These are phyloP conservation scores for Eucera pruinosa DNA, from an alignment of 2,888 invertebrate species.

Conservation along the genomic window DNA sequence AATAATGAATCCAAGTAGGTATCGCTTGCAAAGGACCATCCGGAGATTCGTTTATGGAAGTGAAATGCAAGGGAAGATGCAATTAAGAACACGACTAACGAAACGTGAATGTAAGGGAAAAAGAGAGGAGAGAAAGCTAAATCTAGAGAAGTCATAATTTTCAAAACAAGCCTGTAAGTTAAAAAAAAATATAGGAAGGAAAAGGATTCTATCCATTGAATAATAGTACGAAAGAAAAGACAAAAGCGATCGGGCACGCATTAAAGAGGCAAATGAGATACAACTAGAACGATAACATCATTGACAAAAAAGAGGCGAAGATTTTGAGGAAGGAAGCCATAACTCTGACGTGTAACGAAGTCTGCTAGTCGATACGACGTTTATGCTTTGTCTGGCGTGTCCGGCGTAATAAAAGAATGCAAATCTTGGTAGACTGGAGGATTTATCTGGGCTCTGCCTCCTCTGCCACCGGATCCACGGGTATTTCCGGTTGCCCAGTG, in stretches of 20 bases:
- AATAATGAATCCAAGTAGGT: slow-evolving; percentile 72
- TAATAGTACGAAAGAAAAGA: background rate
- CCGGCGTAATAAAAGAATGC: slow-evolving; percentile 72
- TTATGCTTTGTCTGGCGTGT: slow-evolving; percentile 51
- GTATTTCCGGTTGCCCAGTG: slow-evolving; percentile 62
- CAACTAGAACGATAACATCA: slow-evolving; percentile 39
- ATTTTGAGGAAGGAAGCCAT: slow-evolving; percentile 66
- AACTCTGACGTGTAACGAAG: slow-evolving; percentile 63
- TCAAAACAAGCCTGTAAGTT: background rate
- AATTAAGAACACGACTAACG: slow-evolving; percentile 34
- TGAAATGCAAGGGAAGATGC: slow-evolving; percentile 21
- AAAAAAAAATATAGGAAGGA: background rate
- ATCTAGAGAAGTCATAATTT: slow-evolving; percentile 2
- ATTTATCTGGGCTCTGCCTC: slow-evolving; percentile 64
- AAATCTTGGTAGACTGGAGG: slow-evolving; percentile 51
- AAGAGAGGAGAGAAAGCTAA: background rate
- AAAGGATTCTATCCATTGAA: background rate
- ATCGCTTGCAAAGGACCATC: slow-evolving; percentile 65
- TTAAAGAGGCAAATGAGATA: slow-evolving; percentile 51
- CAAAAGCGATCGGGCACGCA: slow-evolving; percentile 37
- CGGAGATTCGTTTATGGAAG: slow-evolving; percentile 59
- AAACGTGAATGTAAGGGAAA: slow-evolving; percentile 2
- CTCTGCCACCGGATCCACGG: slow-evolving; percentile 61
- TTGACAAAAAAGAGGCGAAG: slow-evolving; percentile 27
- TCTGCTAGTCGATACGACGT: slow-evolving; percentile 60